These are phyloP conservation scores for Pachycephala philippinensis DNA, from an alignment of 2,113 vertebrate genomes.

Conservation along the genomic window DNA sequence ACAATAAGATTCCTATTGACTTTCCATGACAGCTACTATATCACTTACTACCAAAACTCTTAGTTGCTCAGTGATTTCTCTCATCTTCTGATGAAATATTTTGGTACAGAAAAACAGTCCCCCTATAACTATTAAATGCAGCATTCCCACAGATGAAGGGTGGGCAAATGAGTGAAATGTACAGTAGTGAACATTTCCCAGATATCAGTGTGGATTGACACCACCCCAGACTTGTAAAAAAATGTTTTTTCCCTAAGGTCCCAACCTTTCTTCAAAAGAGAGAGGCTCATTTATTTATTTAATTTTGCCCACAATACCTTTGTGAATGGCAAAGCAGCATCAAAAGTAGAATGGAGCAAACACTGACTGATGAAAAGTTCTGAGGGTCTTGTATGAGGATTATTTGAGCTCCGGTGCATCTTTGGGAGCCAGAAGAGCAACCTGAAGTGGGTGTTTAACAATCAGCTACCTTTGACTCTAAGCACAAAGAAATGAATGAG, in stretches of 20 bases:
- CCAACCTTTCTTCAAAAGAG: neutral
- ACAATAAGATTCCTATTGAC: neutral
- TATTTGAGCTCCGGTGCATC: neutral
- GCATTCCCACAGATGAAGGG: neutral
- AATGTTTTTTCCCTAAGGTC: neutral
- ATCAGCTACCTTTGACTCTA: neutral
- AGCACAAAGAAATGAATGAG: neutral
- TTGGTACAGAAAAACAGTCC: neutral
- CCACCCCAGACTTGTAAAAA: neutral
- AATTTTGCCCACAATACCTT: neutral
- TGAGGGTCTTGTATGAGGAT: neutral
- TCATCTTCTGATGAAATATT: neutral
- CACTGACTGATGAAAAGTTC: neutral
- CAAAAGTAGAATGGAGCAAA: neutral
- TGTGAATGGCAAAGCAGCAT: neutral
- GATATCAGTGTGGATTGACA: neutral
- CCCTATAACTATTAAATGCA: neutral
- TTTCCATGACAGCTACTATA: neutral
- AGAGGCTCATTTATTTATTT: neutral
- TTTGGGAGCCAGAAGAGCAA: neutral
- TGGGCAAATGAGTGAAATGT: neutral
- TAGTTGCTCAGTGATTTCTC: neutral
- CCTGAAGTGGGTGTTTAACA: neutral
- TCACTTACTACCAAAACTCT: neutral
- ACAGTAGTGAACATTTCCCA: neutral